Percentiles rank a stretch among this genome's conserved stretches.
Evolutionary conservation across 2,888 invertebrate genomes (phyloP).

Genomic region (Erebia palarica): DNA sequence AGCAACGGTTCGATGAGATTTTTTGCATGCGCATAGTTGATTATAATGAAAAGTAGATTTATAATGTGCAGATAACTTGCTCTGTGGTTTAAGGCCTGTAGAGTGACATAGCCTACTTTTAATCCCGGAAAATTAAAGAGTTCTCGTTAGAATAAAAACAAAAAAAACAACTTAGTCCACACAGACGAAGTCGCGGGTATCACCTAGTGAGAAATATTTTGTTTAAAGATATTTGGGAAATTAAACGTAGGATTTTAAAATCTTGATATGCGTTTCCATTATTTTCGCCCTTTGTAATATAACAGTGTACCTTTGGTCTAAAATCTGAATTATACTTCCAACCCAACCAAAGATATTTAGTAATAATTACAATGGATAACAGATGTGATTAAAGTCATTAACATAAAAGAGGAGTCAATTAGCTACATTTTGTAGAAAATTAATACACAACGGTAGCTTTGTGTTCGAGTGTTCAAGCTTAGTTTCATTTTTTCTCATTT

Average conservation of each 20-base stretch:
- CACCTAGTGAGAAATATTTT: background rate
- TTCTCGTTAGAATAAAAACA: background rate
- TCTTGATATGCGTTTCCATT: slow-evolving; percentile 6
- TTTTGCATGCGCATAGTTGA: too few relatives aligned
- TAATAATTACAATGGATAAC: background rate
- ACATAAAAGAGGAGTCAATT: background rate
- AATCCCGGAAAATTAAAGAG: background rate
- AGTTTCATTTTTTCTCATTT: too few relatives aligned
- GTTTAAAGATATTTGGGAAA: background rate
- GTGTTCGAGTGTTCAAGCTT: too few relatives aligned
- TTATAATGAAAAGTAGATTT: too few relatives aligned
- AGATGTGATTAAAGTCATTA: background rate
- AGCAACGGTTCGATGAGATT: too few relatives aligned
- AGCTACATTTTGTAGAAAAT: background rate
- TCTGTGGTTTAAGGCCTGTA: too few relatives aligned
- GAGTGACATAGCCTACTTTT: too few relatives aligned
- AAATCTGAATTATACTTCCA: slow-evolving; percentile 6
- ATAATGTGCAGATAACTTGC: too few relatives aligned
- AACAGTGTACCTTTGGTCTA: background rate
- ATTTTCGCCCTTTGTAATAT: background rate
- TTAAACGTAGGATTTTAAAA: background rate
- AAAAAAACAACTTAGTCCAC: background rate
- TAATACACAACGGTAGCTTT: too few relatives aligned
- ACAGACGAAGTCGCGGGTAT: too few relatives aligned
- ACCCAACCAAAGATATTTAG: background rate